phyloP scores from a whole-genome alignment of 2,797 vertebrate genomes.

The Hemitrygon akajei region DNA sequence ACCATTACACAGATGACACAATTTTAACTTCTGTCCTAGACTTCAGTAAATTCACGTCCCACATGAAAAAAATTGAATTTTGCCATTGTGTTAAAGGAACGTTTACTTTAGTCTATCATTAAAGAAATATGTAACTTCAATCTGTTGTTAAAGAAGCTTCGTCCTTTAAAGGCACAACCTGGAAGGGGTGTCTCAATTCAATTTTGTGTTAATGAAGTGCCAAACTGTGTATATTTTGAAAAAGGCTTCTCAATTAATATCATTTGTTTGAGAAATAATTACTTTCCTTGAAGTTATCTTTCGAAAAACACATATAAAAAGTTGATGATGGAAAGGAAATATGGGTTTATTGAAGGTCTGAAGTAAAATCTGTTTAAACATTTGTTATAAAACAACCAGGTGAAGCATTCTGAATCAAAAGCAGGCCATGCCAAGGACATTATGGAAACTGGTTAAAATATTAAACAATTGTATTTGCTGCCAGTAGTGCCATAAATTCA shows the following conservation, averaged over 20 bases:
- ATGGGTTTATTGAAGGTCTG: not conserved
- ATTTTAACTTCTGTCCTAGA: not conserved
- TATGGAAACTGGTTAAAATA: slow-evolving; percentile 1
- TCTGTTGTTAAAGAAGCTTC: not conserved
- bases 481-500: not conserved
- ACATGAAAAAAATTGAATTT: not conserved
- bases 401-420: not conserved
- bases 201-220: not conserved
- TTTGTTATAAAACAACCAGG: not conserved
- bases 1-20: not conserved
- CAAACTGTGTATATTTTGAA: not conserved
- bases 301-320: not conserved
- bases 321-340: not conserved
- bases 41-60: not conserved
- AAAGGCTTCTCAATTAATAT: not conserved
- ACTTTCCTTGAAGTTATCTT: not conserved
- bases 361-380: not conserved
- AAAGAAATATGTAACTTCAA: too few relatives aligned
- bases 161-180: not conserved
- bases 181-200: not conserved
- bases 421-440: not conserved
- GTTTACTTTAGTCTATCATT: not conserved
- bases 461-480: not conserved
- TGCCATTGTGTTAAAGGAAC: not conserved
- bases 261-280: not conserved